Percentiles rank a stretch among this genome's conserved stretches.
Conservation (phyloP, 2,797 vertebrate species). For the Oreochromis grahami region DNA sequence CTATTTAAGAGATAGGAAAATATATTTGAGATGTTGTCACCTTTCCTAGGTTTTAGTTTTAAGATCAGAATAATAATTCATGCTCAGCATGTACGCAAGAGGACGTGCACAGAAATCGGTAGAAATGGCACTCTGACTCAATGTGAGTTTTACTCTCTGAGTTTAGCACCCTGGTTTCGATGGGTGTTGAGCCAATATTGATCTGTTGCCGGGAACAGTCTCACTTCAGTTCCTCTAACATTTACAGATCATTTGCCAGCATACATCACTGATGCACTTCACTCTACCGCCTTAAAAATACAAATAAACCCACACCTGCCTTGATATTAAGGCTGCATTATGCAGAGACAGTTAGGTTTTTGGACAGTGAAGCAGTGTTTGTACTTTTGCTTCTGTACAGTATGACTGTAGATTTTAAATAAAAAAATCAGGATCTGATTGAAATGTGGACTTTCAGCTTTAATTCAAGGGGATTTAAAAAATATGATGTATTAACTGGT, state of each 20-base stretch:
- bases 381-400: not conserved
- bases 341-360: not conserved
- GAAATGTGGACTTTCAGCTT: not conserved
- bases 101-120: not conserved
- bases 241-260: not conserved
- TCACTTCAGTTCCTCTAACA: not conserved
- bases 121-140: not conserved
- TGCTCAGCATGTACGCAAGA: not conserved
- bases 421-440: not conserved
- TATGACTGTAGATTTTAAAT: not conserved
- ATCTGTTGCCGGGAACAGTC: slow-evolving; percentile 7
- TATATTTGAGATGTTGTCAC: not conserved
- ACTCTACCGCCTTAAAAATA: not conserved
- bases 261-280: not conserved
- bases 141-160: not conserved
- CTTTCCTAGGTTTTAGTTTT: not conserved
- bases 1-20: not conserved
- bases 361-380: not conserved
- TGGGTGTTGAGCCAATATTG: not conserved
- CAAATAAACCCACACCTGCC: not conserved
- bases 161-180: not conserved
- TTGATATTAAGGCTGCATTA: not conserved
- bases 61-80: not conserved
- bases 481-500: not conserved
- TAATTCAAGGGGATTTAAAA: not conserved